Percentiles rank a stretch among this genome's conserved stretches.
These are phyloP conservation scores for Brachionus asplanchnoidis DNA, from an alignment of 1,140 invertebrate genomes.

Conservation along the genomic window DNA sequence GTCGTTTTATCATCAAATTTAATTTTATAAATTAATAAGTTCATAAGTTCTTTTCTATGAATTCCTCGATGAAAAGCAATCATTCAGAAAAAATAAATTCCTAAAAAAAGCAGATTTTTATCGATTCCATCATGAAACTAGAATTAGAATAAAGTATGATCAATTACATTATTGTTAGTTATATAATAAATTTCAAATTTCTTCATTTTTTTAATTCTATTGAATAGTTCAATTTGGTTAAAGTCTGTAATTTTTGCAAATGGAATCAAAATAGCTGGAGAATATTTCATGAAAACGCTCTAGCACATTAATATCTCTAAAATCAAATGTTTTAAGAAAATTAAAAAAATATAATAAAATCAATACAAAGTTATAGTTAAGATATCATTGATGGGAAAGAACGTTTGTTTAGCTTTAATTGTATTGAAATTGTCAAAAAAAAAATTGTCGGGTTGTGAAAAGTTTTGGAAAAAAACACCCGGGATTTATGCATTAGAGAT, in stretches of 20 bases:
- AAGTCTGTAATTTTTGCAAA: background rate
- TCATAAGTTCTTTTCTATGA: too few species aligned
- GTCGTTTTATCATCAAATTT: background rate
- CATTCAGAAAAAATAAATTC: background rate
- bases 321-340: background rate
- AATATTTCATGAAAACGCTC: background rate
- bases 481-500: background rate
- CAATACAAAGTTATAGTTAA: background rate
- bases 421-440: background rate
- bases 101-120: background rate
- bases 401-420: background rate
- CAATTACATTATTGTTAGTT: background rate
- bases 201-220: background rate
- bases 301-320: background rate
- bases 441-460: background rate
- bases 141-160: background rate
- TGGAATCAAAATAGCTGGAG: background rate
- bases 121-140: background rate
- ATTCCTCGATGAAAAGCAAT: background rate
- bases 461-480: background rate
- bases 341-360: background rate
- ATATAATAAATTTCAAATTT: background rate
- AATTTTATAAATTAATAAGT: too few species aligned
- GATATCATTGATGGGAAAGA: background rate
- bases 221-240: background rate